Base-by-base conservation (phyloP, 2,113 vertebrate genomes). In the Tautogolabrus adspersus region DNA sequence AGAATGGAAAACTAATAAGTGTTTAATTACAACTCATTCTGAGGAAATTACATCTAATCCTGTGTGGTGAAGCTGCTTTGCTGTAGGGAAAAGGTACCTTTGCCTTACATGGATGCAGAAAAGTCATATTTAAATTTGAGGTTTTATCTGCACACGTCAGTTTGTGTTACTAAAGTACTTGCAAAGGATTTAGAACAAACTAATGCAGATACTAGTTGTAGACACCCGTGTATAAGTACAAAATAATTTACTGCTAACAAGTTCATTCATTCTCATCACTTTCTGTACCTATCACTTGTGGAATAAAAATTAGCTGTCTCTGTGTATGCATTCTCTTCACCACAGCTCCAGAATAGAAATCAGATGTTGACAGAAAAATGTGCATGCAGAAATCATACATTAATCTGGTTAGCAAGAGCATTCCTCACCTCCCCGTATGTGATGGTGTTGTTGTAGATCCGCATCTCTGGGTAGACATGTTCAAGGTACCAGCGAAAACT, bases 401-500 rank as follows among this genome's bases (percentile, higher is more conserved):
- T 34, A 61, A 84, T 71, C 52, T n/a, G 37, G 30, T 80, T 34
- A 61, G 55, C 19, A 30, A 34, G 52, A 3, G 2, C 59, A 22
- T 60, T 40, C 38, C 79, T 92, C 95, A 99, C 98, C 97, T 99
- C 98, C 88, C 98, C 97, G 0, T 99, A 99, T 40, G 97, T 98
- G 91, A 99, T 96, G 26, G 98, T 99, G 89, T 99, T 95, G 74
- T 98, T 99, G 90, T 99, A 99, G 79, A 96, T 94, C 75, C 97
- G 94, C 97, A 99, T 99, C 94, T 99, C 97, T 0, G 98, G 97
- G 85, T 99, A 99, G 72, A 99, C 98, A 0, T 99, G 96, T 83
- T 99, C 97, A 63, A 99, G 93, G 93, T 99, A 99, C 98, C 98
- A 99, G 88, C 94, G 95, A 88, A 99, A 99, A 83, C 96, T 98